Evolutionary conservation across 2,797 vertebrate species (phyloP), one percentile per base, ranked within the genome.

Genomic region (Megaceryle alcyon): DNA sequence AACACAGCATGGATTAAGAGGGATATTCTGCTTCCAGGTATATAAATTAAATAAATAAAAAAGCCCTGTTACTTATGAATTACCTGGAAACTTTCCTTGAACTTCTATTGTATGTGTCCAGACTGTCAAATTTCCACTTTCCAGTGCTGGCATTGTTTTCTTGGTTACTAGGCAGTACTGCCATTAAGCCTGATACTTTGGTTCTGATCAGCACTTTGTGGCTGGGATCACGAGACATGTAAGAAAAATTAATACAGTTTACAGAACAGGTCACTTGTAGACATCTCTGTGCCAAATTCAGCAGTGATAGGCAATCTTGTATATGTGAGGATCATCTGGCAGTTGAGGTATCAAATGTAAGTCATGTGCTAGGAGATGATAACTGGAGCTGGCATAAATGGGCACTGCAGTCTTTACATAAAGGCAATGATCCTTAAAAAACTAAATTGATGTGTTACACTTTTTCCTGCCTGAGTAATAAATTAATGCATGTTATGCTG

Each of bases 181-280:
- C 35, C 64, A 10, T 25, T 51, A n/a, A 41, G 43, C 44, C 48
- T 61, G 43, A 19, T 84, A 37, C 33, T 65, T 64, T 68, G 35
- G 6, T 75, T 87, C 60, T 66, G 41, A 22, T 29, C 0, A 0
- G 21, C 39, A 21, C 77, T 83, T 41, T 37, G 29, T 1, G 3
- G 15, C 46, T 63, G 39, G 25, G 23, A 80, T 70, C 78, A 77
- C 5, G 33, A 25, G 64, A 22, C 14, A 65, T 25, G 1, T 17
- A 12, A 39, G 33, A 59, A 20, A 64, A 75, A 60, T 28, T 3
- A 63, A 21, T 57, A 23, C 3, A 1, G 1, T 80, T 88, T 84
- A 66, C 14, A 53, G 66, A 88, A 44, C 9, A n/a, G n/a, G 13
- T 48, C 33, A 20, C 63, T 61, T 9, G 1, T n/a, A 73, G 54